These are phyloP conservation scores for Sebastes minor DNA, from an alignment of 2,797 vertebrate species.

Conservation along the genomic window DNA sequence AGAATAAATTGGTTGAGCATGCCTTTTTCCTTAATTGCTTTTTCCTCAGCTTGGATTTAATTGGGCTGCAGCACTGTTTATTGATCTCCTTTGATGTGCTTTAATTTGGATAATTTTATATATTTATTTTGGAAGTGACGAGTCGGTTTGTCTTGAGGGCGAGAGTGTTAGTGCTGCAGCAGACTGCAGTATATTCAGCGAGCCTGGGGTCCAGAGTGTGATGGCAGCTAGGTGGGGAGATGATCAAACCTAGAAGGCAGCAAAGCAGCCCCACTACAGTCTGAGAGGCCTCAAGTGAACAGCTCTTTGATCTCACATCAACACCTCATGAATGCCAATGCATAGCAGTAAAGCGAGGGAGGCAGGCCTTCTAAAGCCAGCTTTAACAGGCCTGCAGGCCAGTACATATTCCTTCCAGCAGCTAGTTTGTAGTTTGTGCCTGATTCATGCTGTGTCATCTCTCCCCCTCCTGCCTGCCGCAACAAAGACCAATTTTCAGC, in stretches of 20 bases:
- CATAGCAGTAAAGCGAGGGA: conserved; percentile 51
- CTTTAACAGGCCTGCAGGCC: conserved; percentile 68
- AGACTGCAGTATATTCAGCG: conserved; percentile 39
- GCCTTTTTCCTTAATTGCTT: conserved; percentile 88
- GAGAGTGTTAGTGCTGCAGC: conserved; percentile 40
- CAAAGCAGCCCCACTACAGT: conserved; percentile 62
- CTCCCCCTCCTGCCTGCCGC: conserved; percentile 59
- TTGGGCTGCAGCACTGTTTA: conserved; percentile 85
- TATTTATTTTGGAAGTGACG: conserved; percentile 79
- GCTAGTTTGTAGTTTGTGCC: conserved; percentile 65
- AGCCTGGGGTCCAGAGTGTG: conserved; percentile 54
- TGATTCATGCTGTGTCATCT: conserved; percentile 77
- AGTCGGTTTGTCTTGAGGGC: conserved; percentile 69
- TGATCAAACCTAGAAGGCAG: conserved; percentile 72
- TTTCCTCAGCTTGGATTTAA: conserved; percentile 84
- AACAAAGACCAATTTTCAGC: conserved; percentile 76
- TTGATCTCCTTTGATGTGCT: conserved; percentile 87
- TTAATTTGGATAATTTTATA: conserved; percentile 86
- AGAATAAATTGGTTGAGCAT: conserved; percentile 86
- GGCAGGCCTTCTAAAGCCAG: conserved; percentile 54
- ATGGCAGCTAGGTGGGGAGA: conserved; percentile 66
- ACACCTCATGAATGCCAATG: conserved; percentile 73
- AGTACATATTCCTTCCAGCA: conserved; percentile 67
- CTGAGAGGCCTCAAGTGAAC: conserved; percentile 67
- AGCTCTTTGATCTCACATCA: conserved; percentile 75